Conservation (phyloP, 2,113 vertebrate species). For the Phoenicopterus ruber region DNA sequence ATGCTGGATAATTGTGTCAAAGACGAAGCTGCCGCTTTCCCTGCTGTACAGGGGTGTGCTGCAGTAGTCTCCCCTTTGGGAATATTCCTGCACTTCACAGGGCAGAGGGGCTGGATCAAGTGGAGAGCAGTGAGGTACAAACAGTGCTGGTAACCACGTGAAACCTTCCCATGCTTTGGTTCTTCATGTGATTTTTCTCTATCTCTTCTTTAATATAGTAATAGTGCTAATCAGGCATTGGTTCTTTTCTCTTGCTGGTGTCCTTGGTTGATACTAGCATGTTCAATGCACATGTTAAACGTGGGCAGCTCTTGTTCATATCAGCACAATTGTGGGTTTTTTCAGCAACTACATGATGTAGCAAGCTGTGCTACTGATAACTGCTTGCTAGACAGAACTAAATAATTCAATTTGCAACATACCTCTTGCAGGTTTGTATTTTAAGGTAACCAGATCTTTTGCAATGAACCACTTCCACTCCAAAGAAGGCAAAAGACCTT, state of each 20-base stretch:
- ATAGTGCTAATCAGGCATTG: neutral
- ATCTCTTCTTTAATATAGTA: neutral
- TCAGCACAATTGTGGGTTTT: neutral
- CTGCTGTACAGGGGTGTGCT: neutral
- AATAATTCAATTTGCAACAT: neutral
- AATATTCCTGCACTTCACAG: neutral
- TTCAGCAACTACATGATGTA: neutral
- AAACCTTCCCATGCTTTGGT: neutral
- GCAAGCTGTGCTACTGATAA: neutral
- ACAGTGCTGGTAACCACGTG: fast-evolving
- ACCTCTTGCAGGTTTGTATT: neutral
- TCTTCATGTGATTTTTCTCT: neutral
- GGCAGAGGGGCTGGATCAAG: neutral
- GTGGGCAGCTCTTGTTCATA: neutral
- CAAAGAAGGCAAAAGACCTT: neutral
- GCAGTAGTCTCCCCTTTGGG: fast-evolving
- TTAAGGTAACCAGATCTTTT: neutral
- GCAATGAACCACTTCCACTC: neutral
- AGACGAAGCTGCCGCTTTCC: neutral
- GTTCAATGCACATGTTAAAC: neutral
- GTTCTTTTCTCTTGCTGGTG: neutral
- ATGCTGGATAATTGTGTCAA: neutral
- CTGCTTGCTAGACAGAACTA: neutral
- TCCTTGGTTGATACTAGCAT: neutral
- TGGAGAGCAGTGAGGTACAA: neutral